These are phyloP conservation scores for Gadus macrocephalus DNA, from an alignment of 2,113 vertebrate species.

Conservation along the genomic window DNA sequence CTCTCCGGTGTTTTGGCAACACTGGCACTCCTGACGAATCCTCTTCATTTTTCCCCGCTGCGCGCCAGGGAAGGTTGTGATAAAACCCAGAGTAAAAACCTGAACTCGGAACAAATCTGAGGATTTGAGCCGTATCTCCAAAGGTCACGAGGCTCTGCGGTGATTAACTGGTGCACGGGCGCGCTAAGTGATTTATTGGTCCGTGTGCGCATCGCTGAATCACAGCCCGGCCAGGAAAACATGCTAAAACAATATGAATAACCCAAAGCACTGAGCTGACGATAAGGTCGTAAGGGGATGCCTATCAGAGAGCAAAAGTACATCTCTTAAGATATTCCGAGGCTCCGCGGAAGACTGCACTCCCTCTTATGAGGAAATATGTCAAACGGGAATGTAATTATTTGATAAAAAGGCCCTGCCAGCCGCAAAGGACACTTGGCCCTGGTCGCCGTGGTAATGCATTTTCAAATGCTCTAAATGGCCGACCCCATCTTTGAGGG, in stretches of 20 bases:
- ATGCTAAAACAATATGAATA: background rate
- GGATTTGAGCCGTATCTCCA: slow-evolving; percentile 33
- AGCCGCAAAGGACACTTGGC: slow-evolving; percentile 1
- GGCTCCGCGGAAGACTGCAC: background rate
- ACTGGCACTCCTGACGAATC: slow-evolving; percentile 57
- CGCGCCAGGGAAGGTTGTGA: slow-evolving; percentile 28
- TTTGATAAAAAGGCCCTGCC: slow-evolving; percentile 11
- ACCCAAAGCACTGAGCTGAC: background rate
- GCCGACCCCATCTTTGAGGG: too few species aligned
- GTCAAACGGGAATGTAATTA: slow-evolving; percentile 20
- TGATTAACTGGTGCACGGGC: slow-evolving; percentile 23
- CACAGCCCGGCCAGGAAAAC: background rate
- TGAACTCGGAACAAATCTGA: slow-evolving; percentile 33
- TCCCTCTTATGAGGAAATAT: background rate
- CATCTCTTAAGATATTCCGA: background rate
- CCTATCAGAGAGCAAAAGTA: background rate
- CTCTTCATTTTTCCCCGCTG: slow-evolving; percentile 42
- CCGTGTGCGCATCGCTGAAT: background rate
- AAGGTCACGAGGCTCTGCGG: slow-evolving; percentile 37
- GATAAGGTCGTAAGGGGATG: background rate
- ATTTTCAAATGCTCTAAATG: background rate
- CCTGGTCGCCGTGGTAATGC: background rate
- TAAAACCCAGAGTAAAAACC: slow-evolving; percentile 37
- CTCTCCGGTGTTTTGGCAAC: slow-evolving; percentile 64
- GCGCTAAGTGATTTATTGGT: slow-evolving; percentile 15